These are phyloP conservation scores for Candoia aspera DNA, from an alignment of 2,113 vertebrate genomes.

Conservation along the genomic window DNA sequence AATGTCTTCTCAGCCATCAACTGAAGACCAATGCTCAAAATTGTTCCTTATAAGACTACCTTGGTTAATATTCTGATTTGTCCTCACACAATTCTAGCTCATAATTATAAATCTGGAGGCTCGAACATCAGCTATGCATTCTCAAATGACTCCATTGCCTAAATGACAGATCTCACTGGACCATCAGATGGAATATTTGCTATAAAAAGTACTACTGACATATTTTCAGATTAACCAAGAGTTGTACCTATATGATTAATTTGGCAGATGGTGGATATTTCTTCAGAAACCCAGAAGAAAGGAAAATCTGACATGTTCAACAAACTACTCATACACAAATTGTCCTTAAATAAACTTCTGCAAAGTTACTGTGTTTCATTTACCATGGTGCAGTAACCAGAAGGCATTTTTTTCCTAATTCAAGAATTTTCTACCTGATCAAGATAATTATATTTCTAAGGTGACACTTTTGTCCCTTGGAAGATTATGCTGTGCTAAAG, in stretches of 20 bases:
- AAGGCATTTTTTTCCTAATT: background rate
- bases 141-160: background rate
- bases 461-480: background rate
- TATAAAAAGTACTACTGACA: background rate
- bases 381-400: background rate
- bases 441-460: background rate
- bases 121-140: background rate
- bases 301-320: background rate
- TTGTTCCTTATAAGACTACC: background rate
- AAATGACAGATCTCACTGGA: background rate
- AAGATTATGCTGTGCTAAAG: background rate
- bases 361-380: background rate
- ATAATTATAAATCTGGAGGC: background rate
- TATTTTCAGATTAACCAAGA: background rate
- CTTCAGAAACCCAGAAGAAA: background rate
- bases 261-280: background rate
- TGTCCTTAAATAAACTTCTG: background rate
- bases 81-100: background rate
- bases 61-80: background rate
- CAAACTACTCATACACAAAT: background rate
- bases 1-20: background rate
- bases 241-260: background rate
- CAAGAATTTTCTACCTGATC: background rate
- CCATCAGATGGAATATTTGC: background rate
- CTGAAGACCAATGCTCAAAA: background rate